phyloP scores from a whole-genome alignment of 2,113 vertebrate species.

The Prunella fulvescens region DNA sequence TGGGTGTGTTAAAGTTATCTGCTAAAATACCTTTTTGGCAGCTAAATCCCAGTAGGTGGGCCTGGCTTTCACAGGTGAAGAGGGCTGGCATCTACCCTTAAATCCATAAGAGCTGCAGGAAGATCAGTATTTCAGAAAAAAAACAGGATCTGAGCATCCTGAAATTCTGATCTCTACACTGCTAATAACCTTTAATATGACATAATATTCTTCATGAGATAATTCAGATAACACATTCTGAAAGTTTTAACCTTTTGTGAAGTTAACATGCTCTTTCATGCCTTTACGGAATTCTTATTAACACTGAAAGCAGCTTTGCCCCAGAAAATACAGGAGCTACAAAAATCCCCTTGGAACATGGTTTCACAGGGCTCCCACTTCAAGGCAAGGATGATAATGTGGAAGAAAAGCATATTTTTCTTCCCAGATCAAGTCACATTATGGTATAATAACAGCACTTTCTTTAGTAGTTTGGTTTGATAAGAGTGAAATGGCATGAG shows the following conservation, averaged over 20 bases:
- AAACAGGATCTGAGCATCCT: not conserved
- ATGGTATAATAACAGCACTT: not conserved
- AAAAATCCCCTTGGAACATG: not conserved
- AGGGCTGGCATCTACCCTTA: not conserved
- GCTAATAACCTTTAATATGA: not conserved
- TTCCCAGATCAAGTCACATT: not conserved
- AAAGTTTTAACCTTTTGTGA: conserved; percentile 28
- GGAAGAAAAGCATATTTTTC: not conserved
- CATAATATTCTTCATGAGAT: not conserved
- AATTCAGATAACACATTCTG: not conserved
- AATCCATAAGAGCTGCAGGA: not conserved
- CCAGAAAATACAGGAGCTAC: not conserved
- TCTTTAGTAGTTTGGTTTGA: not conserved
- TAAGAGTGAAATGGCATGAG: accelerated
- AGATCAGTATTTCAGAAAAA: not conserved
- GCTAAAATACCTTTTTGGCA: not conserved
- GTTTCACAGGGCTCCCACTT: not conserved
- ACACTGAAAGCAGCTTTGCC: not conserved
- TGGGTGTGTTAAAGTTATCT: not conserved
- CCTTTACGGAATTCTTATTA: not conserved
- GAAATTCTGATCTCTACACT: not conserved
- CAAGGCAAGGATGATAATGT: not conserved
- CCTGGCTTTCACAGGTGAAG: not conserved
- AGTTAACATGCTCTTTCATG: not conserved
- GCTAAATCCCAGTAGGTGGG: not conserved